A percentile compares a stretch with the other conserved stretches of the same genome.
Evolutionary conservation across 23 tunicate species (phyloP).

Genomic region (Aplidium turbinatum): DNA sequence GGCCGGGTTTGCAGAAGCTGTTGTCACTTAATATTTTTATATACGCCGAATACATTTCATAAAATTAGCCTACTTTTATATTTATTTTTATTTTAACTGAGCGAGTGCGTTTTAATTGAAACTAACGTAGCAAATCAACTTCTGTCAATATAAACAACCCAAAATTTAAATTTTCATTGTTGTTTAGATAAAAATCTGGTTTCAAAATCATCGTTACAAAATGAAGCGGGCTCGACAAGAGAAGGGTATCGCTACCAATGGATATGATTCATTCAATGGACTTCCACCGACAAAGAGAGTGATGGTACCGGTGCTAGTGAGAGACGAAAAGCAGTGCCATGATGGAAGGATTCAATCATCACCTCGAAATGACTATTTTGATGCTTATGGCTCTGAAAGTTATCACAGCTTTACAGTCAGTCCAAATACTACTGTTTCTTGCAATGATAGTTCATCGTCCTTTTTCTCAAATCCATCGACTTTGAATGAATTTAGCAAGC

Average conservation of each 20-base stretch:
- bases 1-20: no score
- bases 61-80: no score
- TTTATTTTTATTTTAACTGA: no score
- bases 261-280: conserved; percentile 43
- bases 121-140: no score
- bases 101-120: no score
- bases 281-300: conserved; percentile 60
- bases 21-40: no score
- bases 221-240: conserved; percentile 82
- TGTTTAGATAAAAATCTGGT: conserved; percentile 91
- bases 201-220: conserved; percentile 90
- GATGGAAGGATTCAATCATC: conserved; percentile 16
- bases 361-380: conserved; percentile 12
- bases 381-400: background rate
- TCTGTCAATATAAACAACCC: no score
- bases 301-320: conserved; percentile 60
- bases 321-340: conserved; percentile 68
- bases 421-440: background rate
- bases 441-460: background rate
- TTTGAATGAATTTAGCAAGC: no score
- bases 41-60: no score
- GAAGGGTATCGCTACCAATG: conserved; percentile 25
- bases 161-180: no score
- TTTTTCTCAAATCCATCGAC: no score
- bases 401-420: background rate